Evolutionary conservation across 2,888 invertebrate genomes (phyloP).

Genomic region (Galeopsomyia nigrocyanea): DNA sequence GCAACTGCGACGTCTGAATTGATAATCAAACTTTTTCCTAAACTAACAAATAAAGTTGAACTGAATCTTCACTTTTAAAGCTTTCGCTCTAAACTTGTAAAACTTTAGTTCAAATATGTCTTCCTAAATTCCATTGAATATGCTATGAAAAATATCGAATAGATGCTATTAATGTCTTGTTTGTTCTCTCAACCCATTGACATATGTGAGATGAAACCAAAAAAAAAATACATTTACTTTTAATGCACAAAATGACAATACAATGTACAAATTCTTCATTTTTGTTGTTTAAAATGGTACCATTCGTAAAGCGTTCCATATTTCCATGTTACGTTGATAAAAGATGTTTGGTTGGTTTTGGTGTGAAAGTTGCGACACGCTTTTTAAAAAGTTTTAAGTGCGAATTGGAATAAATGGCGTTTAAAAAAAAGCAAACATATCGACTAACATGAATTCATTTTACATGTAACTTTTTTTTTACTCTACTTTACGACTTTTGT

Average conservation of each 20-base stretch:
- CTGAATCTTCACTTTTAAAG: conserved; percentile 1
- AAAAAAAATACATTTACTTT: conserved; percentile 17
- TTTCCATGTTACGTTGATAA: conserved; percentile 24
- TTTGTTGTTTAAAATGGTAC: conserved; percentile 28
- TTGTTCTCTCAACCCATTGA: conserved; percentile 5
- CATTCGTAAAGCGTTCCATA: conserved; percentile 15
- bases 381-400: conserved; percentile 9
- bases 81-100: neutral
- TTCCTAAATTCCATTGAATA: no score
- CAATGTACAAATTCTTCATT: conserved; percentile 17
- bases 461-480: conserved; percentile 37
- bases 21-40: conserved; percentile 21
- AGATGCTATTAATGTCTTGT: conserved; percentile 1
- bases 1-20: conserved; percentile 6
- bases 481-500: conserved; percentile 39
- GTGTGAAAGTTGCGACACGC: conserved; percentile 2
- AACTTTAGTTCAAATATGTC: no score
- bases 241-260: conserved; percentile 41
- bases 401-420: conserved; percentile 5
- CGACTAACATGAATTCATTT: conserved; percentile 22
- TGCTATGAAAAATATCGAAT: no score
- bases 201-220: neutral
- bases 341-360: neutral
- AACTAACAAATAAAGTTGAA: conserved; percentile 22
- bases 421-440: conserved; percentile 22